Base-by-base conservation (phyloP, 2,113 vertebrate species). In the Neotoma lepida region DNA sequence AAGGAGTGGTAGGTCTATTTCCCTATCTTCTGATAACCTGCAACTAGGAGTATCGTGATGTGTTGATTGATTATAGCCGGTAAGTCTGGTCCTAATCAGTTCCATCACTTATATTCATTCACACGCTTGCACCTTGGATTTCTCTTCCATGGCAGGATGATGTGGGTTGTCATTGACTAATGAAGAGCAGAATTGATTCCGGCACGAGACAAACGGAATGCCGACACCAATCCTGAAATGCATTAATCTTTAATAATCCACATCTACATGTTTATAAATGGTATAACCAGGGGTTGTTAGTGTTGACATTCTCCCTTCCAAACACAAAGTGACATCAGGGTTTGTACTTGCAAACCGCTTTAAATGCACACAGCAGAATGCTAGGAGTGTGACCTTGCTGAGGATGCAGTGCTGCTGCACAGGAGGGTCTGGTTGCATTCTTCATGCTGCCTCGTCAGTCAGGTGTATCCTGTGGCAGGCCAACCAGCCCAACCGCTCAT, bases 231-330 rank as follows among this genome's bases (percentile, higher is more conserved):
- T 98, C 98, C 98, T 98, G 96, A 97, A 98, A 97, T 97, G 98
- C 98, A 98, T 99, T 98, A 98, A 98, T 99, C 98, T 98, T 98
- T 98, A 98, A 98, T 98, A 98, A 98, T 98, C 98, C 98, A 98
- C 98, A 98, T 98, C 98, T 98, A 98, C 98, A 98, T 98, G 98
- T 98, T 98, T 98, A 98, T 98, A 98, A 98, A 98, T 97, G 98
- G 95, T 98, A 98, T 94, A 98, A 98, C 97, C 95, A 94, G 96
- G 86, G 94, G 88, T 97, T 97, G 97, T 97, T 98, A 98, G 97
- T 92, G 87, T 93, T 98, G 97, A 98, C 97, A 93, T 91, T 97
- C 96, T 97, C 92, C 97, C 95, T 98, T 98, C 97, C 98, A 99
- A 98, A 99, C 98, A 97, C 97, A 98, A 98, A 98, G 97, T 98